Conservation (phyloP, 64 coral and sea anemone genomes). For the Hydrozoanthus tunicans region DNA sequence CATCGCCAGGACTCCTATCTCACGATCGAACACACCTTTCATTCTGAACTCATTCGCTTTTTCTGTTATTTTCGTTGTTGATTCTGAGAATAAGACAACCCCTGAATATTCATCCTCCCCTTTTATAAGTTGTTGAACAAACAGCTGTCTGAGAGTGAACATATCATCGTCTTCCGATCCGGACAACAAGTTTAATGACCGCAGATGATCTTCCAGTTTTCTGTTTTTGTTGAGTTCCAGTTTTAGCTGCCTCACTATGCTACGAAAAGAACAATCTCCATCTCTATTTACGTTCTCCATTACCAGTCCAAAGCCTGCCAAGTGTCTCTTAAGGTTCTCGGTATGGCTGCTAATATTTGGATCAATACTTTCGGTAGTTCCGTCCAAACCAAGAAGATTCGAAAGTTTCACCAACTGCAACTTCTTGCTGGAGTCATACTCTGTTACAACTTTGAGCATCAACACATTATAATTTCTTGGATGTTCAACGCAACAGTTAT, state of each 20-base stretch:
- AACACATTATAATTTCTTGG: neutral
- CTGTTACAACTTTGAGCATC: constrained; percentile 33
- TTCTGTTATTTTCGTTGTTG: neutral
- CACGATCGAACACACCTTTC: constrained; percentile 28
- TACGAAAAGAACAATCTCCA: constrained; percentile 63
- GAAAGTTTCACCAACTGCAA: constrained; percentile 45
- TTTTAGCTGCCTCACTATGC: constrained; percentile 40
- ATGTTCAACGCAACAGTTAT: neutral
- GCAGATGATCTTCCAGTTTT: neutral
- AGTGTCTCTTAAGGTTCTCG: constrained; percentile 39
- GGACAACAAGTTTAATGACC: neutral
- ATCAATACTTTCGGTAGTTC: constrained; percentile 29
- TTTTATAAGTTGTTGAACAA: constrained; percentile 3
- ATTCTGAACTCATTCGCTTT: constrained; percentile 3
- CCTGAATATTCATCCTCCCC: neutral
- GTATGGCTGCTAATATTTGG: constrained; percentile 29
- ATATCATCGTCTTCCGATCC: neutral
- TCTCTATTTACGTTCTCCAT: constrained; percentile 44
- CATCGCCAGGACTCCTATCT: too few relatives aligned
- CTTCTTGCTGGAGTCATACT: constrained; percentile 33
- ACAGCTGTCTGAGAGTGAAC: constrained; percentile 5
- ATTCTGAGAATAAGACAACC: neutral
- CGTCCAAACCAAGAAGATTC: neutral
- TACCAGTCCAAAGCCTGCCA: constrained; percentile 42
- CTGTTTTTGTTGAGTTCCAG: neutral